A percentile compares a stretch with the other conserved stretches of the same genome.
Evolutionary conservation across 1,140 invertebrate genomes (phyloP).

Genomic region (Whitmania pigra): DNA sequence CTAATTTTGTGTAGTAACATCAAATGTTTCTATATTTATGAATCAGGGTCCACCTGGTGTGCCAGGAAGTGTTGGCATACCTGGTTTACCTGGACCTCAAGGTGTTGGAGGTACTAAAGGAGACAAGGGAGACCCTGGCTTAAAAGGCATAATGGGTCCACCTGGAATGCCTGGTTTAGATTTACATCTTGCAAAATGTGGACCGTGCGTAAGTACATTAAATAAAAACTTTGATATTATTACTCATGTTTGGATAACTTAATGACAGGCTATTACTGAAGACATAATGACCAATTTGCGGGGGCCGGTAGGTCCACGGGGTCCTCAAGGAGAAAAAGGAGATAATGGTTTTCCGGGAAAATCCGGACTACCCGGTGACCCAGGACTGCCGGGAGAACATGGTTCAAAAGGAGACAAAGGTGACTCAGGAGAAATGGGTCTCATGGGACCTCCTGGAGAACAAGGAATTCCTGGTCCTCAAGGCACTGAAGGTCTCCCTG

Average conservation of each 20-base stretch:
- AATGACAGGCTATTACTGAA: background rate
- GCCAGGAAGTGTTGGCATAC: slow-evolving; percentile 10
- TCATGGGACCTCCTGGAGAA: slow-evolving; percentile 23
- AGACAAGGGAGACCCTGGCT: background rate
- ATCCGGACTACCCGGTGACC: slow-evolving; percentile 25
- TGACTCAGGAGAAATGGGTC: slow-evolving; percentile 24
- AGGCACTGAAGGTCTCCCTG: slow-evolving; percentile 23
- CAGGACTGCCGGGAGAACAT: slow-evolving; percentile 26
- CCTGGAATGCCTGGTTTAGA: background rate
- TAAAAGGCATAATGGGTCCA: background rate
- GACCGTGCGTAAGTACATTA: background rate
- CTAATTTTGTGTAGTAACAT: background rate
- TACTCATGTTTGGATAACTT: background rate
- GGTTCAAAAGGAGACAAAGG: slow-evolving; percentile 25
- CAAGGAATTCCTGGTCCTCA: slow-evolving; percentile 17
- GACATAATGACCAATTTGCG: background rate
- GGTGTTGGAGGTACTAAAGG: background rate
- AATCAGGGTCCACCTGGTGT: slow-evolving; percentile 8
- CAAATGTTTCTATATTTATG: background rate
- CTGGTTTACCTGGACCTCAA: background rate
- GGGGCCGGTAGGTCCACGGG: background rate
- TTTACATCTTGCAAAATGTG: background rate
- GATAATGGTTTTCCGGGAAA: slow-evolving; percentile 21
- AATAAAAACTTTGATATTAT: background rate
- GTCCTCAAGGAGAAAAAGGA: slow-evolving; percentile 25